Evolutionary conservation across 2,888 invertebrate genomes (phyloP).

Genomic region (Dryobotodes eremita): DNA sequence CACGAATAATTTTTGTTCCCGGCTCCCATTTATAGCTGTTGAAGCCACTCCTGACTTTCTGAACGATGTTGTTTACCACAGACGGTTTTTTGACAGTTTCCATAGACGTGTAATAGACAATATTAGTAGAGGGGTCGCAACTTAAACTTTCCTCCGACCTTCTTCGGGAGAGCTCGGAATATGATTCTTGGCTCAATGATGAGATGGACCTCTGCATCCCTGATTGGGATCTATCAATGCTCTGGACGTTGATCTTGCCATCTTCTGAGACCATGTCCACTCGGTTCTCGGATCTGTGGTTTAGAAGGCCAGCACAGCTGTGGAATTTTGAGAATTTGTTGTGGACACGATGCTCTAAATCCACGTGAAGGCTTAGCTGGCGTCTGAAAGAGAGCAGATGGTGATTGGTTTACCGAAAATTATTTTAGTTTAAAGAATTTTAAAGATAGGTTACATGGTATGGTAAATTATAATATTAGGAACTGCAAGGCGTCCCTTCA

Average conservation of each 20-base stretch:
- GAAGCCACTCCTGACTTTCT: conserved; percentile 70
- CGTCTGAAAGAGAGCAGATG: conserved; percentile 70
- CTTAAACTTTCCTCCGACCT: conserved; percentile 74
- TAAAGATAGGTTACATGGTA: too few species aligned
- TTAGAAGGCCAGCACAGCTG: conserved; percentile 77
- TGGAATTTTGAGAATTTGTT: conserved; percentile 81
- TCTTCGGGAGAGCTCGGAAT: conserved; percentile 57
- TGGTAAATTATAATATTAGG: too few species aligned
- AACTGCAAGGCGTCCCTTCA: too few species aligned
- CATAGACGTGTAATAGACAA: conserved; percentile 78
- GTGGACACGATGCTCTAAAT: conserved; percentile 77
- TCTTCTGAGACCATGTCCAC: conserved; percentile 68
- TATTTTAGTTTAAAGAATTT: too few species aligned
- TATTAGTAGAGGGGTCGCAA: conserved; percentile 79
- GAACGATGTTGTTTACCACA: conserved; percentile 67
- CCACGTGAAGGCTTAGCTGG: conserved; percentile 81
- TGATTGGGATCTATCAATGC: conserved; percentile 51
- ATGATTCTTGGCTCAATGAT: conserved; percentile 56
- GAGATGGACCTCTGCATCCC: conserved; percentile 48
- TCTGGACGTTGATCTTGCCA: conserved; percentile 71
- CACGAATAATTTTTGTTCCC: conserved; percentile 82
- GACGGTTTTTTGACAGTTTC: conserved; percentile 77
- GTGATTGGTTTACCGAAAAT: too few species aligned
- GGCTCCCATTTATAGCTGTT: conserved; percentile 84
- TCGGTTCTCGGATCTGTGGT: conserved; percentile 49